A percentile compares a stretch with the other conserved stretches of the same genome.
phyloP scores from a whole-genome alignment of 2,888 invertebrate species.

The Penaeus monodon region DNA sequence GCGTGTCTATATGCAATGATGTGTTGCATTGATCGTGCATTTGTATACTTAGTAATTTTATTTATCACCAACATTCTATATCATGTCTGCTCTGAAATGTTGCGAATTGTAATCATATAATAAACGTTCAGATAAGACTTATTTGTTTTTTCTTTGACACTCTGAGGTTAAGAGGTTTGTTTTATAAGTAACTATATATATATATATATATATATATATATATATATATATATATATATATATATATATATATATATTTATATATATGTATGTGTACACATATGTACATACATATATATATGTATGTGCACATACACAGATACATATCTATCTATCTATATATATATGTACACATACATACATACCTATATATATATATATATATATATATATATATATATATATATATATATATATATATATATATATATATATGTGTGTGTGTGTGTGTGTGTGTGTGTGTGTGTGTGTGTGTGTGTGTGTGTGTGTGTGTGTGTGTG shows the following conservation, averaged over 20 bases:
- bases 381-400: conserved; percentile 16
- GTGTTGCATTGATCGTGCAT: no score
- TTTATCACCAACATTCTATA: no score
- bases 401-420: conserved; percentile 13
- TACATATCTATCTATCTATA: background rate
- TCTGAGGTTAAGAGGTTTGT: background rate
- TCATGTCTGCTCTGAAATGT: no score
- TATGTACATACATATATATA: background rate
- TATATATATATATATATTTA: background rate
- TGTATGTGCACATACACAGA: background rate
- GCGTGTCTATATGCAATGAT: no score
- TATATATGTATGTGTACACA: background rate
- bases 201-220: background rate
- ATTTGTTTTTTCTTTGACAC: no score
- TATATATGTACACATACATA: background rate
- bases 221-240: background rate
- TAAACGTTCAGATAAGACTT: background rate
- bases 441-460: no score
- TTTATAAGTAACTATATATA: background rate
- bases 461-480: no score
- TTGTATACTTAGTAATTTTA: no score
- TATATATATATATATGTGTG: conserved; percentile 1
- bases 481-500: no score
- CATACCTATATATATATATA: background rate
- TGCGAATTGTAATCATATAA: no score